A percentile compares a stretch with the other conserved stretches of the same genome.
Evolutionary conservation across 2,113 vertebrate genomes (phyloP).

Genomic region (Otocyon megalotis): DNA sequence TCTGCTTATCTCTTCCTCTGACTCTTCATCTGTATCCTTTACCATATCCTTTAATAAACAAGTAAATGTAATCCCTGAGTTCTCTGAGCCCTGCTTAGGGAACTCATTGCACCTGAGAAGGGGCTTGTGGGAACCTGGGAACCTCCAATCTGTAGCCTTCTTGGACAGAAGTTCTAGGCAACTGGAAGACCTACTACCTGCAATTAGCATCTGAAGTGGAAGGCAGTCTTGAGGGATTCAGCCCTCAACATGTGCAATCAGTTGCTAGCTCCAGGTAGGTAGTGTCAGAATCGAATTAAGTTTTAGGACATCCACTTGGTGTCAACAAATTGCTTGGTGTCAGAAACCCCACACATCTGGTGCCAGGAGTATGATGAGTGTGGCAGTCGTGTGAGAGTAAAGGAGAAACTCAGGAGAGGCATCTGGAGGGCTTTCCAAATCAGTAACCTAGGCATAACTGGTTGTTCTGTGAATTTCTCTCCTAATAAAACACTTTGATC

Average conservation of each 20-base stretch:
- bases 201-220: background rate
- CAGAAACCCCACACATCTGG: background rate
- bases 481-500: background rate
- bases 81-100: background rate
- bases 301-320: background rate
- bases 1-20: background rate
- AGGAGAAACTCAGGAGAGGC: background rate
- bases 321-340: background rate
- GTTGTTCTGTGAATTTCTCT: background rate
- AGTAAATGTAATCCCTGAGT: background rate
- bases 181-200: background rate
- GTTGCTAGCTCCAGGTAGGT: background rate
- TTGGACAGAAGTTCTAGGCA: background rate
- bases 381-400: background rate
- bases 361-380: background rate
- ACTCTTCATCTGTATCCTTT: background rate
- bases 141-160: background rate
- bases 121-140: background rate
- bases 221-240: background rate
- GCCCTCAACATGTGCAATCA: background rate
- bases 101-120: background rate
- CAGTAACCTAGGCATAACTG: background rate
- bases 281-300: background rate
- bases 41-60: slow-evolving; percentile 3
- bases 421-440: background rate